These are phyloP conservation scores for Zaprionus gabonicus DNA, from an alignment of 1,140 invertebrate genomes.

Conservation along the genomic window DNA sequence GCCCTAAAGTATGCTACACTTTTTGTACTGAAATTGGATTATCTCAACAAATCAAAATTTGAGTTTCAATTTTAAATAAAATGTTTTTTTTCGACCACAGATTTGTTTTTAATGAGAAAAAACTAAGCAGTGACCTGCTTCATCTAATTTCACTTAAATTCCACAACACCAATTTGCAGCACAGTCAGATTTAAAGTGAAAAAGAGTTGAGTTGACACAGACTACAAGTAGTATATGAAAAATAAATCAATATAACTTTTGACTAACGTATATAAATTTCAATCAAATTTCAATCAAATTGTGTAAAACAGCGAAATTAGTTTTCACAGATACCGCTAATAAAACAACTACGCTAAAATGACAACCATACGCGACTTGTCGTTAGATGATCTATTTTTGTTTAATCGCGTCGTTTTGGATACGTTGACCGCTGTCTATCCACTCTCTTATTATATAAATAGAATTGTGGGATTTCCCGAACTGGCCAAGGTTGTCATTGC, in stretches of 20 bases:
- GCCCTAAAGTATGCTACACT: slow-evolving; percentile 29
- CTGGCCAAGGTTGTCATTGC: slow-evolving; percentile 30
- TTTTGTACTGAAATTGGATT: not conserved
- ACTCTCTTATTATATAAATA: slow-evolving; percentile 18
- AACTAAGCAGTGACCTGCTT: no score
- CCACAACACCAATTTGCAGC: not conserved
- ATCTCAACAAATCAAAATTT: no score
- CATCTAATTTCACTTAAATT: not conserved
- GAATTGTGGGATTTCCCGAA: slow-evolving; percentile 41
- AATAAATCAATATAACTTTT: not conserved
- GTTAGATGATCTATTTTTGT: slow-evolving; percentile 46
- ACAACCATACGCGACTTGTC: slow-evolving; percentile 30
- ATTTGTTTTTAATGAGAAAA: no score
- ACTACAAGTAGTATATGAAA: not conserved
- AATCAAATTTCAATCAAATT: not conserved
- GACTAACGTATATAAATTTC: not conserved
- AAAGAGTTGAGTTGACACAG: not conserved
- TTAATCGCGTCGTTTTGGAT: slow-evolving; percentile 51
- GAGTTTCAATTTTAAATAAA: no score
- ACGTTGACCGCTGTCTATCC: slow-evolving; percentile 43
- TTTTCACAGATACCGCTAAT: not conserved
- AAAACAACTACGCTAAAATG: slow-evolving; percentile 20
- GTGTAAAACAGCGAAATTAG: not conserved
- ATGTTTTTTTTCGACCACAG: no score
- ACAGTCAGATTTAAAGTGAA: not conserved